These are phyloP conservation scores for Haemorhous mexicanus DNA, from an alignment of 2,113 vertebrate genomes.

Conservation along the genomic window DNA sequence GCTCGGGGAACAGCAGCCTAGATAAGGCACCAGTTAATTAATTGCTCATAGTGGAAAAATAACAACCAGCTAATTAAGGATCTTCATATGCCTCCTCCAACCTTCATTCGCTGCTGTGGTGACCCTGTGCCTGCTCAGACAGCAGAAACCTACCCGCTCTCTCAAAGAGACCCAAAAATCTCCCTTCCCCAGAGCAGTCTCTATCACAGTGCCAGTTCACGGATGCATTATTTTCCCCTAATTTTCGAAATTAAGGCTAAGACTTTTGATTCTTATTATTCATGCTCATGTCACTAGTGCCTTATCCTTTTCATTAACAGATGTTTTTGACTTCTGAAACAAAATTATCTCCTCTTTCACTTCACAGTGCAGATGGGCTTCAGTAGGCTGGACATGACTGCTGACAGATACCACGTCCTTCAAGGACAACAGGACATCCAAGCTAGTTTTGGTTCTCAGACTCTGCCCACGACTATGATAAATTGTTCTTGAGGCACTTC, in stretches of 20 bases:
- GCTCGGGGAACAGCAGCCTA: neutral
- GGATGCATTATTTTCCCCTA: neutral
- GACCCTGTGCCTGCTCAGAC: neutral
- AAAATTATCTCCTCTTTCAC: neutral
- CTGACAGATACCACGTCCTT: neutral
- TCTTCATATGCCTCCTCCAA: neutral
- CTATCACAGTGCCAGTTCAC: neutral
- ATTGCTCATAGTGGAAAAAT: neutral
- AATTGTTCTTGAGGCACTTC: neutral
- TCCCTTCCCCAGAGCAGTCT: neutral
- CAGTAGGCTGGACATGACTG: neutral
- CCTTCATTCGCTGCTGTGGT: neutral
- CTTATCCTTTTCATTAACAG: neutral
- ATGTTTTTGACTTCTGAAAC: neutral
- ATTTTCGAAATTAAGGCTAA: neutral
- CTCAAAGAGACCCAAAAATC: neutral
- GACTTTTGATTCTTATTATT: neutral
- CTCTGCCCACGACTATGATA: neutral
- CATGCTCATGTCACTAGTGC: neutral
- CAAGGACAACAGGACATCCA: neutral
- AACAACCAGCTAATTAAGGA: neutral
- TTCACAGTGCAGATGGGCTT: neutral
- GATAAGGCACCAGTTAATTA: neutral
- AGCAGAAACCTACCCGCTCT: neutral
- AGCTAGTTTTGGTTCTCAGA: neutral